Percentiles rank a stretch among this genome's conserved stretches.
phyloP scores from a whole-genome alignment of 2,113 vertebrate genomes.

The Amphiprion percula region DNA sequence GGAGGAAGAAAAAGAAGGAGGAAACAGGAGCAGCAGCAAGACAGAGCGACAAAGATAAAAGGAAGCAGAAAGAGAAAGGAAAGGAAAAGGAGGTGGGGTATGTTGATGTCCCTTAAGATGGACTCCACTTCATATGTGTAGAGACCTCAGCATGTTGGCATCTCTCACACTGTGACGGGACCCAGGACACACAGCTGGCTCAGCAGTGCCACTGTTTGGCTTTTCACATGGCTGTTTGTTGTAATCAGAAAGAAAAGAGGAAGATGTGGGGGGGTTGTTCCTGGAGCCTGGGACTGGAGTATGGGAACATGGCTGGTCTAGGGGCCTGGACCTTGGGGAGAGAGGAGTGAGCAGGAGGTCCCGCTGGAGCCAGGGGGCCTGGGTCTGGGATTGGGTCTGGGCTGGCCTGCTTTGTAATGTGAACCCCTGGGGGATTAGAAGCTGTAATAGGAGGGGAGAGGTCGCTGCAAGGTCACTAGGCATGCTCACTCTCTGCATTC shows the following conservation, averaged over 20 bases:
- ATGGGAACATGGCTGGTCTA: conserved; percentile 71
- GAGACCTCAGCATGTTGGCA: conserved; percentile 68
- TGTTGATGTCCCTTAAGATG: conserved; percentile 60
- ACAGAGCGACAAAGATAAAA: conserved; percentile 52
- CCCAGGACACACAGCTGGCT: conserved; percentile 58
- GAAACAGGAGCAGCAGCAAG: conserved; percentile 29
- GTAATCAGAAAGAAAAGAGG: conserved; percentile 67
- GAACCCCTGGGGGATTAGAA: conserved; percentile 87
- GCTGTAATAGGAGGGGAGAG: conserved; percentile 84
- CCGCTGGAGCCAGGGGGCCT: conserved; percentile 72
- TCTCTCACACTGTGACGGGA: conserved; percentile 70
- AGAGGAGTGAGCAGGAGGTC: conserved; percentile 69
- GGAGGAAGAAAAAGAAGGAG: conserved; percentile 5
- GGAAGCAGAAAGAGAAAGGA: conserved; percentile 38
- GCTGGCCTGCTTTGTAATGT: conserved; percentile 84
- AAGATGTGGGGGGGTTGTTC: conserved; percentile 42
- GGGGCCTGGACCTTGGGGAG: conserved; percentile 77
- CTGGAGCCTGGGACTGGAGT: conserved; percentile 72
- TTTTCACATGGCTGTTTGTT: conserved; percentile 72
- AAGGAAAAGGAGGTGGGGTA: conserved; percentile 49
- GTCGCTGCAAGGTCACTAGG: conserved; percentile 84
- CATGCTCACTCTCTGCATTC: conserved; percentile 85
- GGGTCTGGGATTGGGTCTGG: conserved; percentile 75
- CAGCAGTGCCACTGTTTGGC: conserved; percentile 70
- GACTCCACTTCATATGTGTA: conserved; percentile 59